These are phyloP conservation scores for Sceliomorpha sp. DNA, from an alignment of 2,888 invertebrate genomes.

Conservation along the genomic window DNA sequence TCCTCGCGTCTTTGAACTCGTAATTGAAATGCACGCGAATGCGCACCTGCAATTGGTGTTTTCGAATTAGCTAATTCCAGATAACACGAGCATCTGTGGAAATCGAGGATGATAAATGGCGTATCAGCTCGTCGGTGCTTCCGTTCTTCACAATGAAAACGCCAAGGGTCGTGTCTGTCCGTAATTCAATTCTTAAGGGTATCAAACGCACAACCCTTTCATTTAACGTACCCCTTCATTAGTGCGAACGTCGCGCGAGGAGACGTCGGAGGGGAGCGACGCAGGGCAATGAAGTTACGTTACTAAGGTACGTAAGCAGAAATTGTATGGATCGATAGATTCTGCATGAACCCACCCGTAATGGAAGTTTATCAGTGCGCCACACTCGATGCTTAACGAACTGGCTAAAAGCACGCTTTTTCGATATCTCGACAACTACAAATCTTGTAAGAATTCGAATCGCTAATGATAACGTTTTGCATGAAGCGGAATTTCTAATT, in stretches of 20 bases:
- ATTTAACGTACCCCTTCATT: conserved; percentile 70
- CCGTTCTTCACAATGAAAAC: conserved; percentile 48
- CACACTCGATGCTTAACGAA: conserved; percentile 54
- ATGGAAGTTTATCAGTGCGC: conserved; percentile 54
- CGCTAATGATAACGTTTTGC: conserved; percentile 43
- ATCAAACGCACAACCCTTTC: conserved; percentile 74
- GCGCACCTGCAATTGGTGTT: no score
- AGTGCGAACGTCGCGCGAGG: conserved; percentile 61
- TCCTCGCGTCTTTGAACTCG: no score
- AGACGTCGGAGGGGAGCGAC: conserved; percentile 42
- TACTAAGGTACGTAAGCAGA: conserved; percentile 68
- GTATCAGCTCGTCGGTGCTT: conserved; percentile 40
- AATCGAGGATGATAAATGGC: conserved; percentile 51
- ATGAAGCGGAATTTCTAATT: conserved; percentile 27
- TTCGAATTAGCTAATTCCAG: conserved; percentile 37
- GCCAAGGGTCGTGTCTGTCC: conserved; percentile 56
- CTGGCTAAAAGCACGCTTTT: conserved; percentile 34
- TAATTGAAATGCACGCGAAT: no score
- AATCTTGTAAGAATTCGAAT: conserved; percentile 43
- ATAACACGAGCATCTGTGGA: conserved; percentile 37
- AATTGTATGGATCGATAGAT: conserved; percentile 66
- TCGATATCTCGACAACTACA: conserved; percentile 34
- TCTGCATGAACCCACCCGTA: conserved; percentile 44
- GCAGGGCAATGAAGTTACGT: conserved; percentile 66
- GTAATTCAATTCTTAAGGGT: conserved; percentile 74